phyloP scores from a whole-genome alignment of 2,888 invertebrate species.

The Siphlonurus alternatus region DNA sequence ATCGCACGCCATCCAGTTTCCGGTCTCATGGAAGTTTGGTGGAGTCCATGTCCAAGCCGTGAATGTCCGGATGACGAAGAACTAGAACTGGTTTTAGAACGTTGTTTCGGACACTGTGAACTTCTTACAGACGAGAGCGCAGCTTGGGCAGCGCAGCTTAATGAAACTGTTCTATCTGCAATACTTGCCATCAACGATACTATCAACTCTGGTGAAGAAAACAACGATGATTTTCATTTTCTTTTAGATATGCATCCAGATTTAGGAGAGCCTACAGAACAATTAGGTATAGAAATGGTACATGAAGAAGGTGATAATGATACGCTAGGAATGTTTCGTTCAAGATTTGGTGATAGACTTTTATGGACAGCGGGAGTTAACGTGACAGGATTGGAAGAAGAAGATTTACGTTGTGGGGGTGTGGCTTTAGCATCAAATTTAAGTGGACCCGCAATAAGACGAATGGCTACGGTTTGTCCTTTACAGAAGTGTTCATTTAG shows the following conservation, averaged over 20 bases:
- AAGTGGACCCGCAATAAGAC: slow-evolving; percentile 1
- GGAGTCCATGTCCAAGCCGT: slow-evolving; percentile 64
- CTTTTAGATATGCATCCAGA: slow-evolving; percentile 54
- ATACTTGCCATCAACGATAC: neutral
- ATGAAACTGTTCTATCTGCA: neutral
- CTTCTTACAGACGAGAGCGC: neutral
- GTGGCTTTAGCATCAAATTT: slow-evolving; percentile 48
- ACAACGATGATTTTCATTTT: slow-evolving; percentile 22
- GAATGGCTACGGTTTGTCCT: slow-evolving; percentile 48
- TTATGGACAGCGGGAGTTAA: slow-evolving; percentile 50
- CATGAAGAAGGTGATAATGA: slow-evolving; percentile 52
- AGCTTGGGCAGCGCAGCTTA: neutral
- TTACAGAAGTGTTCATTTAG: slow-evolving; percentile 55
- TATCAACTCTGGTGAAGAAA: neutral
- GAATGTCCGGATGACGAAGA: slow-evolving; percentile 61
- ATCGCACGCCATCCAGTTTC: slow-evolving; percentile 56
- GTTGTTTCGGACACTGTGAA: slow-evolving; percentile 52
- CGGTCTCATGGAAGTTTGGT: slow-evolving; percentile 61
- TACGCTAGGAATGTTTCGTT: slow-evolving; percentile 37
- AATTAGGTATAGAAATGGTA: slow-evolving; percentile 58
- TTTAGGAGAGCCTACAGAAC: slow-evolving; percentile 55
- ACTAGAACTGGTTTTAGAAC: slow-evolving; percentile 51
- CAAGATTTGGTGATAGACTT: slow-evolving; percentile 40
- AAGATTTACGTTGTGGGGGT: slow-evolving; percentile 59
- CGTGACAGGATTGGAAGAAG: slow-evolving; percentile 52